phyloP scores from a whole-genome alignment of 64 coral and sea anemone genomes.

The Anthopleura sola region DNA sequence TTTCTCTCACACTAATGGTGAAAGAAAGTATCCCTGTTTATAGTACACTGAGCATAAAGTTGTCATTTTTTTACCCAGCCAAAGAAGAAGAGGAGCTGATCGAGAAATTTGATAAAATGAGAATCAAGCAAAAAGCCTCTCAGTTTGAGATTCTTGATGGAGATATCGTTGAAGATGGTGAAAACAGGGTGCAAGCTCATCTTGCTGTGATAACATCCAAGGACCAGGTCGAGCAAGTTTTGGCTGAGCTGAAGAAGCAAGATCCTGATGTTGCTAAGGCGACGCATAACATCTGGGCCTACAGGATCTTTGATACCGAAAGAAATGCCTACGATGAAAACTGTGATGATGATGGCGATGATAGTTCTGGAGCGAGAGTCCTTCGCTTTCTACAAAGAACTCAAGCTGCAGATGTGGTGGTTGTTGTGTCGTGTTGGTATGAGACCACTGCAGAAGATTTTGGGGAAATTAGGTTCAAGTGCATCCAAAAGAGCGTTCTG shows the following conservation, averaged over 20 bases:
- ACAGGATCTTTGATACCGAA: background rate
- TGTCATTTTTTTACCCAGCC: no score
- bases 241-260: background rate
- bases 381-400: background rate
- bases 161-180: background rate
- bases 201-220: background rate
- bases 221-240: background rate
- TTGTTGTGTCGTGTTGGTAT: background rate
- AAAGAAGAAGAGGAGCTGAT: background rate
- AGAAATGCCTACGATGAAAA: background rate
- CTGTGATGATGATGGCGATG: background rate
- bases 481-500: background rate
- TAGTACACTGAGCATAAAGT: no score
- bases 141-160: background rate
- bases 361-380: background rate
- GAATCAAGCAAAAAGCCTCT: background rate
- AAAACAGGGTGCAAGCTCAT: background rate
- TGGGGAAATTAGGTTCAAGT: background rate
- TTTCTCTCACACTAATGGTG: no score
- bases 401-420: background rate
- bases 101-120: background rate
- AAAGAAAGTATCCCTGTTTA: no score
- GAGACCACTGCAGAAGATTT: background rate
- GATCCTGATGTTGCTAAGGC: background rate
- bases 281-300: background rate